Evolutionary conservation across 2,113 vertebrate species (phyloP).

Genomic region (Hypomesus transpacificus): DNA sequence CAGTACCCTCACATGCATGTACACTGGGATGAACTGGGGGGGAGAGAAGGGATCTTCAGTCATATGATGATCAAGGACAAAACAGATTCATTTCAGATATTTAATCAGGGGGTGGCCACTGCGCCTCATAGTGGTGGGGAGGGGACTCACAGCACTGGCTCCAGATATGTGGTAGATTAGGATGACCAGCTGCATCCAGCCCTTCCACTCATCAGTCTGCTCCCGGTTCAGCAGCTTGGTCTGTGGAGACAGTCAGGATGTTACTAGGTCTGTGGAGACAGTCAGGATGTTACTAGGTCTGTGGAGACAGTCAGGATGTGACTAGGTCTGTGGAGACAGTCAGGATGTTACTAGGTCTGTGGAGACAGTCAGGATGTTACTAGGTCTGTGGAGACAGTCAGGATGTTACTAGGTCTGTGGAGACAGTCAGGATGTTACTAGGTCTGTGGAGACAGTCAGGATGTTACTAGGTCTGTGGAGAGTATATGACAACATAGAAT

Average conservation of each 20-base stretch:
- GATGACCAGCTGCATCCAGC: slow-evolving; percentile 99
- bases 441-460: too few relatives aligned
- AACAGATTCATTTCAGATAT: neutral
- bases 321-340: too few relatives aligned
- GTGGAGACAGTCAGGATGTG: too few relatives aligned
- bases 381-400: too few relatives aligned
- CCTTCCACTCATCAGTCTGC: slow-evolving; percentile 99
- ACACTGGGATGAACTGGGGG: slow-evolving; percentile 93
- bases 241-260: slow-evolving; percentile 60
- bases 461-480: too few relatives aligned
- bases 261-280: neutral
- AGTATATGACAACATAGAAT: too few relatives aligned
- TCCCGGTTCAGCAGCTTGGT: slow-evolving; percentile 94
- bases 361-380: too few relatives aligned
- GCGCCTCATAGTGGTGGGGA: too few relatives aligned
- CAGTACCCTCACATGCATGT: slow-evolving; percentile 96
- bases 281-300: too few relatives aligned
- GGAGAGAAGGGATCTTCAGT: slow-evolving; percentile 10
- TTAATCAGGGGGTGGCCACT: neutral
- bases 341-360: too few relatives aligned
- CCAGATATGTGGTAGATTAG: slow-evolving; percentile 98
- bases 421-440: too few relatives aligned
- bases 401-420: too few relatives aligned
- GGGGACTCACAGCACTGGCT: slow-evolving; percentile 89
- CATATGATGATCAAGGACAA: neutral